Evolutionary conservation across 2,888 invertebrate genomes (phyloP).

Genomic region (Cantharis nigra): DNA sequence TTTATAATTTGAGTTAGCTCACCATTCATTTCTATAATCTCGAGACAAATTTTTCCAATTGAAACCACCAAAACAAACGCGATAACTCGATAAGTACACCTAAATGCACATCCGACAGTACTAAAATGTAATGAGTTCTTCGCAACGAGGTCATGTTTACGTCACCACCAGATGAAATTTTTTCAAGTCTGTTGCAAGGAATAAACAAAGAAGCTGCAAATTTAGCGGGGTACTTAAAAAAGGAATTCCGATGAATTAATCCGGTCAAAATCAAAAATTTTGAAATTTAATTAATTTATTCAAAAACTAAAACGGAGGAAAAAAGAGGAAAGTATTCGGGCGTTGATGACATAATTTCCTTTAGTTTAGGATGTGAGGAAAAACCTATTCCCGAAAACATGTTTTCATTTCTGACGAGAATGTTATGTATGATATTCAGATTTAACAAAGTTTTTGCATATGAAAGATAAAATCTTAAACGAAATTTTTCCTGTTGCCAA

Average conservation of each 20-base stretch:
- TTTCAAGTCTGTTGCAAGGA: not conserved
- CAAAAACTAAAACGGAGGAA: not conserved
- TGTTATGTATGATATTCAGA: not conserved
- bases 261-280: too few relatives aligned
- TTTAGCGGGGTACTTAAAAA: not conserved
- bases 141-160: conserved; percentile 24
- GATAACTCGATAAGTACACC: not conserved
- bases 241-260: not conserved
- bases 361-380: too few relatives aligned
- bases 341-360: not conserved
- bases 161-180: conserved; percentile 18
- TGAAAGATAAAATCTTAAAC: not conserved
- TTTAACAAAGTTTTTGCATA: not conserved
- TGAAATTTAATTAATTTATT: not conserved
- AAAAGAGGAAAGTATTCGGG: not conserved
- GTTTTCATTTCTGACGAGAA: too few relatives aligned
- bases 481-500: not conserved
- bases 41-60: not conserved
- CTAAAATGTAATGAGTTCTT: conserved; percentile 14
- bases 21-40: not conserved
- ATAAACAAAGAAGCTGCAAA: not conserved
- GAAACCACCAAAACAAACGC: not conserved
- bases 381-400: too few relatives aligned
- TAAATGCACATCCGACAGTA: not conserved
- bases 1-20: not conserved